A percentile compares a stretch with the other conserved stretches of the same genome.
Conservation (phyloP, 2,888 invertebrate genomes). For the Psylliodes chrysocephalus region DNA sequence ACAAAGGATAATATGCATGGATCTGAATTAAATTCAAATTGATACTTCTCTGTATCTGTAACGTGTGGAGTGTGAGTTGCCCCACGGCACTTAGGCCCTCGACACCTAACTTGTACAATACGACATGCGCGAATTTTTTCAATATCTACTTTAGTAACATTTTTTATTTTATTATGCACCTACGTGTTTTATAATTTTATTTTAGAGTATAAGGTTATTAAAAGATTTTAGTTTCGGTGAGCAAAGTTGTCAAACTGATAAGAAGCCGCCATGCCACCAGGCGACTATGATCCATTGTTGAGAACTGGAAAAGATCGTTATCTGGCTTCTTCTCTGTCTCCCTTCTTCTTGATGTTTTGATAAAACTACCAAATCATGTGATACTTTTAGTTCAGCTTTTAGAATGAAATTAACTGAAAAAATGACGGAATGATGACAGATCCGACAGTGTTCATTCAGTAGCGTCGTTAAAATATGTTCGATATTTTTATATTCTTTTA, state of each 20-base stretch:
- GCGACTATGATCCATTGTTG: slow-evolving; percentile 16
- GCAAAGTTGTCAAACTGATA: background rate
- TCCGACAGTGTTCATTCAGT: background rate
- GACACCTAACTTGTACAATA: no score
- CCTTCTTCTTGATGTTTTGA: slow-evolving; percentile 24
- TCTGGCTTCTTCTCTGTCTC: background rate
- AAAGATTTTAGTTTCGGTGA: background rate
- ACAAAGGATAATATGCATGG: no score
- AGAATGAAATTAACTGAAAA: slow-evolving; percentile 57
- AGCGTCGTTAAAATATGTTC: no score
- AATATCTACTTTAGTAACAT: no score
- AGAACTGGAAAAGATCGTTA: slow-evolving; percentile 20
- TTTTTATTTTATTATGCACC: no score
- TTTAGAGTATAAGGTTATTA: background rate
- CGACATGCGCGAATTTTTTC: no score
- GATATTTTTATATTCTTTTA: no score
- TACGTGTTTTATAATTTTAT: no score
- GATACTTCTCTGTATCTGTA: no score
- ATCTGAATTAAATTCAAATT: no score
- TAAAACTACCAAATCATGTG: slow-evolving; percentile 31
- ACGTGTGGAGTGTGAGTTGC: no score
- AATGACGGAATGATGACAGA: slow-evolving; percentile 53
- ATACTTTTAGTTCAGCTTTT: slow-evolving; percentile 25
- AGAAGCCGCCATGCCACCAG: slow-evolving; percentile 11
- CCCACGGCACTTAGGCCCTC: no score